Evolutionary conservation across 2,888 invertebrate species (phyloP).

Genomic region (Ecdyonurus torrentis): DNA sequence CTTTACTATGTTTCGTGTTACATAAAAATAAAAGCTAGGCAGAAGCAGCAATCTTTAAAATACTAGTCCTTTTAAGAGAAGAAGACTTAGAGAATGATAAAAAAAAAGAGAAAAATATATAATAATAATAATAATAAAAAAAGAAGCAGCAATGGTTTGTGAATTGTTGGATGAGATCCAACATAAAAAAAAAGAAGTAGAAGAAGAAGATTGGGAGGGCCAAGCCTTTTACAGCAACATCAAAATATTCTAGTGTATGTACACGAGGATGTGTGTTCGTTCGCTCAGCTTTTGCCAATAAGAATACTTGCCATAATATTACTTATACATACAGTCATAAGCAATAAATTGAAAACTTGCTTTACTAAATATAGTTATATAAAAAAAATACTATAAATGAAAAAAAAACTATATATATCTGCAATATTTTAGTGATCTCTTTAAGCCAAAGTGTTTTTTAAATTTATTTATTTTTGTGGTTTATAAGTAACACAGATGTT

Average conservation of each 20-base stretch:
- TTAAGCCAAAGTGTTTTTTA: too few species aligned
- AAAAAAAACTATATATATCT: too few species aligned
- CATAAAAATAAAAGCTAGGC: not conserved
- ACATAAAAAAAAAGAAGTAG: too few species aligned
- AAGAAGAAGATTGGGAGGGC: not conserved
- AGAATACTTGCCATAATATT: not conserved
- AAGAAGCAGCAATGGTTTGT: not conserved
- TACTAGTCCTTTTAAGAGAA: not conserved
- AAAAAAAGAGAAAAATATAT: not conserved
- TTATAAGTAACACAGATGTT: too few species aligned
- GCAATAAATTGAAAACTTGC: not conserved
- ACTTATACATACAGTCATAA: not conserved
- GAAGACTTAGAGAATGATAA: not conserved
- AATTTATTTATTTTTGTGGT: too few species aligned
- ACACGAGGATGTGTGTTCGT: too few species aligned
- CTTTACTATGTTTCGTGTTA: not conserved
- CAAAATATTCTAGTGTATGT: not conserved
- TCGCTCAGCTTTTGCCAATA: not conserved
- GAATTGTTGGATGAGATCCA: not conserved
- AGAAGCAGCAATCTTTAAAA: not conserved
- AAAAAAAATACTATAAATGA: too few species aligned
- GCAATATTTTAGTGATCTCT: too few species aligned
- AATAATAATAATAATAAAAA: too few species aligned
- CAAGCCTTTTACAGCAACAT: not conserved
- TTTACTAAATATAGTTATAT: too few species aligned